A percentile compares a stretch with the other conserved stretches of the same genome.
phyloP scores from a whole-genome alignment of 2,888 invertebrate genomes.

The Erpobdella octoculata region DNA sequence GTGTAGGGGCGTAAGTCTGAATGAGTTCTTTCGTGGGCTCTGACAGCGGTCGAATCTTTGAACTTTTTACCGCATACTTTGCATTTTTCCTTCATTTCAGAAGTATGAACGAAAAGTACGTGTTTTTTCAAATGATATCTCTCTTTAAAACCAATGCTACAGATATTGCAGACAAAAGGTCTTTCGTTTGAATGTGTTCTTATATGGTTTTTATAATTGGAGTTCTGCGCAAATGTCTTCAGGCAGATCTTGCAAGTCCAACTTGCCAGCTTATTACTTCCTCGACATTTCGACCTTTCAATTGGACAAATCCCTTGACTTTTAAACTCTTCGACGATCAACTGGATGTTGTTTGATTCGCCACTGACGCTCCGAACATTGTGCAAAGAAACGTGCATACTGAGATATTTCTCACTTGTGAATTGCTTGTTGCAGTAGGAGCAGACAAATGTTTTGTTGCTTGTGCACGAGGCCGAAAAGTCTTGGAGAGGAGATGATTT shows the following conservation, averaged over 20 bases:
- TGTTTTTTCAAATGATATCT: constrained; percentile 40
- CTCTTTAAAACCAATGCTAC: constrained; percentile 40
- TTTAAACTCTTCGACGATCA: not conserved
- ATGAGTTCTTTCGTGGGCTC: constrained; percentile 40
- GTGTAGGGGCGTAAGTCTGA: constrained; percentile 39
- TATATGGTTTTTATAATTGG: constrained; percentile 40
- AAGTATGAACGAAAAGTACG: constrained; percentile 38
- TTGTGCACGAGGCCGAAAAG: not conserved
- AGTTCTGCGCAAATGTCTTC: constrained; percentile 39
- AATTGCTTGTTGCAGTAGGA: constrained; percentile 34
- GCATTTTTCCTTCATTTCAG: constrained; percentile 38
- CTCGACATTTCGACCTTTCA: constrained; percentile 17
- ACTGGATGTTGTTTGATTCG: not conserved
- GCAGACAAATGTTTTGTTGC: constrained; percentile 21
- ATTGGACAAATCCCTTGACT: constrained; percentile 25
- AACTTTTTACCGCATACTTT: constrained; percentile 37
- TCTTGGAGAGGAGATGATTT: not conserved
- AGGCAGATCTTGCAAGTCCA: constrained; percentile 40
- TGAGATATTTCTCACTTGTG: constrained; percentile 37
- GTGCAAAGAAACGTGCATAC: constrained; percentile 37
- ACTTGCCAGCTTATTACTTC: constrained; percentile 20
- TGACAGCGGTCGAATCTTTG: constrained; percentile 39
- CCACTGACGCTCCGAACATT: not conserved
- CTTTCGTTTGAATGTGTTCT: constrained; percentile 37
- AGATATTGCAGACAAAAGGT: constrained; percentile 37